phyloP scores from a whole-genome alignment of 2,113 vertebrate species.

The Nerophis lumbriciformis region DNA sequence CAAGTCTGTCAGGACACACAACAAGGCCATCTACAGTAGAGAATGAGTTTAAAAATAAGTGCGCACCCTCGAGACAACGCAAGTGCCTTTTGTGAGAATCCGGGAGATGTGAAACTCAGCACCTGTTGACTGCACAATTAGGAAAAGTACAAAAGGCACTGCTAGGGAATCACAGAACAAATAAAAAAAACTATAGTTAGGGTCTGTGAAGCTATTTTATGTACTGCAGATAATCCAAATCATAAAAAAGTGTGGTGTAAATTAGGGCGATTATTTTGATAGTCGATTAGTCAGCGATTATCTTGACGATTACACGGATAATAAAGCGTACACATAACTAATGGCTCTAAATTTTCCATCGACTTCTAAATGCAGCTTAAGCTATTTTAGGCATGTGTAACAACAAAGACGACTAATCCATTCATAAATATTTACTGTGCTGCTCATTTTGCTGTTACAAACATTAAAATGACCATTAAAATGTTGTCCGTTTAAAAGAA shows the following conservation, averaged over 20 bases:
- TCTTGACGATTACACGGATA: too few relatives aligned
- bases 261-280: too few relatives aligned
- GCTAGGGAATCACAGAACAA: conserved; percentile 6
- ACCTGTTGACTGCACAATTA: conserved; percentile 49
- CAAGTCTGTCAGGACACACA: conserved; percentile 52
- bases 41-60: conserved; percentile 64
- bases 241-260: background rate
- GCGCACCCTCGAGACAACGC: conserved; percentile 43
- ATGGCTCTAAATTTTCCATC: too few relatives aligned
- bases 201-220: background rate
- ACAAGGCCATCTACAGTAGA: conserved; percentile 58
- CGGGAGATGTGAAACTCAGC: conserved; percentile 42
- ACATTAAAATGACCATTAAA: too few relatives aligned
- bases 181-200: background rate
- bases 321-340: too few relatives aligned
- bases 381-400: too few relatives aligned
- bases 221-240: background rate
- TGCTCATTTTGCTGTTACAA: too few relatives aligned
- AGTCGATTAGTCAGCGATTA: too few relatives aligned
- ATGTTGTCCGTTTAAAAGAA: too few relatives aligned
- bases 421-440: too few relatives aligned
- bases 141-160: background rate
- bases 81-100: conserved; percentile 32
- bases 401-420: too few relatives aligned
- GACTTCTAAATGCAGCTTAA: too few relatives aligned